These are phyloP conservation scores for Branchinecta lynchi DNA, from an alignment of 1,140 invertebrate species.

Conservation along the genomic window DNA sequence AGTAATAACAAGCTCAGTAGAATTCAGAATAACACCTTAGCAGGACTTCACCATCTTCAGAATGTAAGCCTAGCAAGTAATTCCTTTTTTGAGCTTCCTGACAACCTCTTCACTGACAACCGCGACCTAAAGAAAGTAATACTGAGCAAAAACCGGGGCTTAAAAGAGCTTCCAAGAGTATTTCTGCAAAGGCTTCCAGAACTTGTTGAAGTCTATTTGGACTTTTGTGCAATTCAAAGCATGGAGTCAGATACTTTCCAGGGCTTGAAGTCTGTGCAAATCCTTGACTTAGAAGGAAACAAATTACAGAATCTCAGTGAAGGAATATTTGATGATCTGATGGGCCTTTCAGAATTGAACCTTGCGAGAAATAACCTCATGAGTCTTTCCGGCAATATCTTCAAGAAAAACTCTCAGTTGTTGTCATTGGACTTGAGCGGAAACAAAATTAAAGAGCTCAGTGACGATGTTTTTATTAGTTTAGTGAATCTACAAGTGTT, in stretches of 20 bases:
- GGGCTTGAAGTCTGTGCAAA: background rate
- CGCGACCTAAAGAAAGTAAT: background rate
- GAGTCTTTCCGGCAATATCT: background rate
- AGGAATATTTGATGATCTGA: background rate
- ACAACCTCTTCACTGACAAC: background rate
- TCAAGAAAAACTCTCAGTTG: background rate
- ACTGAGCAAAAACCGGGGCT: background rate
- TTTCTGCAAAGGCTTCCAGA: background rate
- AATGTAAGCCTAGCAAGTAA: background rate
- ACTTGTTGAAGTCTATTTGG: background rate
- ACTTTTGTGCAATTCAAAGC: background rate
- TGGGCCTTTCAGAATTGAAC: background rate
- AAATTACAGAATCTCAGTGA: background rate
- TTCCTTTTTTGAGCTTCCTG: background rate
- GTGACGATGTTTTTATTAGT: background rate
- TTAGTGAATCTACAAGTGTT: background rate
- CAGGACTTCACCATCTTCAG: background rate
- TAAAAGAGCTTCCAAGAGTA: background rate
- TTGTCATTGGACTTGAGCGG: background rate
- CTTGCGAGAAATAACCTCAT: background rate
- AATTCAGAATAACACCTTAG: background rate
- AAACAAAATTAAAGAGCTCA: background rate
- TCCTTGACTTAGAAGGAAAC: background rate
- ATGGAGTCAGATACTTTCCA: background rate
- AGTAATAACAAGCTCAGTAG: background rate